These are phyloP conservation scores for Tupiocoris notatus DNA, from an alignment of 2,888 invertebrate genomes.

Conservation along the genomic window DNA sequence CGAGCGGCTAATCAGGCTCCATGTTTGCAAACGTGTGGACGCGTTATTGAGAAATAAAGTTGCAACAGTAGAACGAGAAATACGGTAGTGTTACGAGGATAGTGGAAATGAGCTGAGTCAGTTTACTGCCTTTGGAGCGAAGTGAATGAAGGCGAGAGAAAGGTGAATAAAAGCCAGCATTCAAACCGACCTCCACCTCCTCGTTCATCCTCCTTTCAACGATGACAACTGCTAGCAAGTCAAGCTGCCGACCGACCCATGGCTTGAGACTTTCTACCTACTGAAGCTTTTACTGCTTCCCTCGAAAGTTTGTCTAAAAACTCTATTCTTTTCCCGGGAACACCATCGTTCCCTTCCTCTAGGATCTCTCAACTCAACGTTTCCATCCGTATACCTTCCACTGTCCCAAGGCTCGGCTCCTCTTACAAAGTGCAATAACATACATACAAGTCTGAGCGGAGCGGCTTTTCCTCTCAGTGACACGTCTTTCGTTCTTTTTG, in stretches of 20 bases:
- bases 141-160: slow-evolving; percentile 34
- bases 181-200: slow-evolving; percentile 18
- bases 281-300: slow-evolving; percentile 43
- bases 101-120: not conserved
- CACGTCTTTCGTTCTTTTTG: slow-evolving; percentile 18
- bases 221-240: not conserved
- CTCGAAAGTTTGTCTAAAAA: slow-evolving; percentile 45
- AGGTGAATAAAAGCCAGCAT: slow-evolving; percentile 37
- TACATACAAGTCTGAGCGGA: slow-evolving; percentile 32
- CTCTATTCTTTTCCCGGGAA: slow-evolving; percentile 35
- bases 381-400: not conserved
- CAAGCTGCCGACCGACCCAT: not conserved
- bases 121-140: not conserved
- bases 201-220: not conserved
- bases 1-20: too few relatives aligned
- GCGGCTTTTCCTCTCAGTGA: slow-evolving; percentile 13
- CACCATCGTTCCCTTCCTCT: not conserved
- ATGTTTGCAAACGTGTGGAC: too few relatives aligned
- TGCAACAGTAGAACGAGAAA: not conserved
- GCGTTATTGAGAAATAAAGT: not conserved
- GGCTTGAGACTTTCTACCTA: not conserved
- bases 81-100: not conserved
- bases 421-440: slow-evolving; percentile 42
- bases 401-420: not conserved
- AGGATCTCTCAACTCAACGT: not conserved